Evolutionary conservation across 2,888 invertebrate species (phyloP).

Genomic region (Calephelis perditalis): DNA sequence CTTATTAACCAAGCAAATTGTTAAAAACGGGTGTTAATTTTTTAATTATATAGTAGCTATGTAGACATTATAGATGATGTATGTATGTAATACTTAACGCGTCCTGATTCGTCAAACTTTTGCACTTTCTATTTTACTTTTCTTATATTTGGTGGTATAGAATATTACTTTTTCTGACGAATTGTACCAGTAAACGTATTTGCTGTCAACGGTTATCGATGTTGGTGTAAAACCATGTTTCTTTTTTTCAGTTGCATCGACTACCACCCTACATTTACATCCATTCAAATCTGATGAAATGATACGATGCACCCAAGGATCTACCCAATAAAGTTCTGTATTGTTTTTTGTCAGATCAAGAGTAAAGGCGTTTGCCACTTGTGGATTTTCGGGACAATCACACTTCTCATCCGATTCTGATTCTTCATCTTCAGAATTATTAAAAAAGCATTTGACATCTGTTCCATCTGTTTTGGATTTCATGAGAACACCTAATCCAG

Average conservation of each 20-base stretch:
- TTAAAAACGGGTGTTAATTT: too few relatives aligned
- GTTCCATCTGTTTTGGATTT: conserved; percentile 79
- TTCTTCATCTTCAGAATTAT: conserved; percentile 40
- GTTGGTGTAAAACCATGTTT: conserved; percentile 80
- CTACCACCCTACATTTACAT: conserved; percentile 80
- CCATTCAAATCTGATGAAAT: conserved; percentile 82
- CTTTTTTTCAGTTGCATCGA: conserved; percentile 69
- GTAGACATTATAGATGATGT: too few relatives aligned
- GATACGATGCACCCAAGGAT: conserved; percentile 78
- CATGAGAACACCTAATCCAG: conserved; percentile 80
- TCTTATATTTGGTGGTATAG: conserved; percentile 74
- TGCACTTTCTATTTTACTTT: conserved; percentile 61
- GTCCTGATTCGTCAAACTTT: conserved; percentile 43
- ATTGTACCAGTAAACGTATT: conserved; percentile 86
- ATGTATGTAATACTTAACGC: too few relatives aligned
- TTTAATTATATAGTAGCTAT: too few relatives aligned
- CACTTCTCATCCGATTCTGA: conserved; percentile 55
- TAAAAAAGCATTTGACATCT: conserved; percentile 77
- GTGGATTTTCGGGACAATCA: conserved; percentile 81
- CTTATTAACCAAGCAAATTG: conserved; percentile 21
- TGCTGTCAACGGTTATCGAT: conserved; percentile 84
- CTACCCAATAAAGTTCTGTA: conserved; percentile 81
- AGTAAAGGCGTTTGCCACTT: conserved; percentile 81
- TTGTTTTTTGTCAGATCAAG: conserved; percentile 81
- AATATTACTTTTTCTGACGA: conserved; percentile 79